A percentile compares a stretch with the other conserved stretches of the same genome.
phyloP scores from a whole-genome alignment of 2,888 invertebrate genomes.

The Drosophila suboccidentalis region DNA sequence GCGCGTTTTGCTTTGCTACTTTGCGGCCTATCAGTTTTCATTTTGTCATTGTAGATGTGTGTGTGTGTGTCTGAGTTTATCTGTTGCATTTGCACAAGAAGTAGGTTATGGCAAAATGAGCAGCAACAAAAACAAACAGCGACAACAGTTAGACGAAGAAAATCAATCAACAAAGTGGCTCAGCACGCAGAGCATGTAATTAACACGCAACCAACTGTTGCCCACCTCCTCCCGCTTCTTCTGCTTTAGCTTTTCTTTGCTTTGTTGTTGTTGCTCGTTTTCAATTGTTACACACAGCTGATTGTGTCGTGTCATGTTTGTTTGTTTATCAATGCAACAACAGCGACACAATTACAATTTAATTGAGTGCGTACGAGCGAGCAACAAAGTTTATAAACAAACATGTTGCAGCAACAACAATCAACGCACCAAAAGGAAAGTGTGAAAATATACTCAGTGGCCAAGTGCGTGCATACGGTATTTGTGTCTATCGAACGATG shows the following conservation, averaged over 20 bases:
- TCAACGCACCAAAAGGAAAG: constrained; percentile 31
- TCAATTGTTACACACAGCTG: constrained; percentile 46
- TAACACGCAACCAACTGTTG: constrained; percentile 75
- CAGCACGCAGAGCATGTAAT: constrained; percentile 60
- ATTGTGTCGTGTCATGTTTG: constrained; percentile 54
- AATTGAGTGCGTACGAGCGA: constrained; percentile 66
- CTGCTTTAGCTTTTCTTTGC: constrained; percentile 1
- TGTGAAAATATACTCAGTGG: constrained; percentile 37
- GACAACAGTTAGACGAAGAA: constrained; percentile 37
- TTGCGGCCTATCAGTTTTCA: constrained; percentile 58
- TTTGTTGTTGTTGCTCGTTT: constrained; percentile 2
- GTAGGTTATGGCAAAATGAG: constrained; percentile 75
- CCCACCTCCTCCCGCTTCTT: neutral
- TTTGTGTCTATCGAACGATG: constrained; percentile 45
- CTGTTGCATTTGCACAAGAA: constrained; percentile 68
- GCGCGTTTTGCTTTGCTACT: constrained; percentile 49
- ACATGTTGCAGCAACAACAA: constrained; percentile 41
- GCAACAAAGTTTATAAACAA: constrained; percentile 52
- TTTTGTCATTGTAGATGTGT: constrained; percentile 28
- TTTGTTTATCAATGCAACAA: constrained; percentile 47
- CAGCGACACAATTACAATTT: constrained; percentile 67
- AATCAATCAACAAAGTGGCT: constrained; percentile 63
- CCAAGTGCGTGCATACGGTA: constrained; percentile 22
- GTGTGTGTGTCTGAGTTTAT: constrained; percentile 29
- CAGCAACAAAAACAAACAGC: constrained; percentile 34